Percentiles rank a stretch among this genome's conserved stretches.
Evolutionary conservation across 2,797 vertebrate species (phyloP).

Genomic region (Lycodopsis pacificus): DNA sequence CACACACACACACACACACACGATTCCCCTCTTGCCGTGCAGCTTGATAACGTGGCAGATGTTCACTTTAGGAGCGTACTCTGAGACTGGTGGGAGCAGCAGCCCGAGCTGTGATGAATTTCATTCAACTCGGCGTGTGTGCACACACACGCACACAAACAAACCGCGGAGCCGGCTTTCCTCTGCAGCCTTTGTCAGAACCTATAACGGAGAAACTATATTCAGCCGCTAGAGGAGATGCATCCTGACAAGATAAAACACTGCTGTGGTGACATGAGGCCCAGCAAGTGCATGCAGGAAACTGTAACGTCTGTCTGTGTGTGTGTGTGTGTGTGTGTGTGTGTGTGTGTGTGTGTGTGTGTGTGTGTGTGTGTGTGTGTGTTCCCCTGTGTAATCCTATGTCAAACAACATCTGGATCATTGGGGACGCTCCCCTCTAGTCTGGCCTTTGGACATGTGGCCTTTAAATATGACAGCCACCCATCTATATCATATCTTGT

Average conservation of each 20-base stretch:
- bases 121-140: conserved; percentile 36
- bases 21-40: conserved; percentile 22
- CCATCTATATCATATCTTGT: conserved; percentile 5
- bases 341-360: conserved; percentile 2
- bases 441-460: conserved; percentile 20
- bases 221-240: conserved; percentile 70
- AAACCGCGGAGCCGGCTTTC: conserved; percentile 20
- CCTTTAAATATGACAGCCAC: conserved; percentile 36
- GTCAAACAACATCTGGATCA: conserved; percentile 59
- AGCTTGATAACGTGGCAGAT: conserved; percentile 45
- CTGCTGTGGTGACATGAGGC: conserved; percentile 59
- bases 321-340: conserved; percentile 3
- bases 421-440: conserved; percentile 25
- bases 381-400: conserved; percentile 20
- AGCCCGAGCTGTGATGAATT: conserved; percentile 24
- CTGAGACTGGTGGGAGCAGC: conserved; percentile 22
- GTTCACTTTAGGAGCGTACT: conserved; percentile 44
- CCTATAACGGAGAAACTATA: conserved; percentile 47
- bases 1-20: neutral
- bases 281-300: conserved; percentile 44
- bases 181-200: conserved; percentile 47
- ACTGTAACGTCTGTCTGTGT: conserved; percentile 13
- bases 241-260: conserved; percentile 74
- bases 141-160: conserved; percentile 43
- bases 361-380: conserved; percentile 8